Conservation (phyloP, 2,113 vertebrate genomes). For the Galbula dea region DNA sequence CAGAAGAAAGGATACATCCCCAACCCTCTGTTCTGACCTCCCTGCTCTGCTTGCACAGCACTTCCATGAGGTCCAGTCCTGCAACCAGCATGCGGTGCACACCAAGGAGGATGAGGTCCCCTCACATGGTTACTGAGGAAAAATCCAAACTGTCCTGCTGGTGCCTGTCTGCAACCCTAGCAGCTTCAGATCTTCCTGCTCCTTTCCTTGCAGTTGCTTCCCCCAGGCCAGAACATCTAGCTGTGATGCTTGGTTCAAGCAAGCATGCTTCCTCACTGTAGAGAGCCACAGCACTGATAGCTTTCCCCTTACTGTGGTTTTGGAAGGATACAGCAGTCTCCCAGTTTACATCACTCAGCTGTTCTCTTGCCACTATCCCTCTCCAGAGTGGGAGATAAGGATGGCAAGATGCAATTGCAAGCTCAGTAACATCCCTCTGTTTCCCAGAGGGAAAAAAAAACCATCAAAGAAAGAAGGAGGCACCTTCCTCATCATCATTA, state of each 20-base stretch:
- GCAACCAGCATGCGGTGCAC: accelerated
- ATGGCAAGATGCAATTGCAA: not conserved
- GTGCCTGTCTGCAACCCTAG: not conserved
- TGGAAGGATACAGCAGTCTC: not conserved
- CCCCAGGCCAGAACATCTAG: not conserved
- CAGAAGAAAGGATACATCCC: not conserved
- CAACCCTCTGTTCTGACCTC: not conserved
- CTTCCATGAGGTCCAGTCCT: not conserved
- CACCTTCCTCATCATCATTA: not conserved
- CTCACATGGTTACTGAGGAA: not conserved
- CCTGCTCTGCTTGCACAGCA: not conserved
- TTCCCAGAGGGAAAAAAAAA: not conserved
- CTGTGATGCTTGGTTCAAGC: not conserved
- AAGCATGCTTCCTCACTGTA: not conserved
- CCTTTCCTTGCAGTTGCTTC: not conserved
- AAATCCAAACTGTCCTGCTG: not conserved
- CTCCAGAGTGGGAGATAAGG: not conserved
- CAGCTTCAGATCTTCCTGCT: not conserved
- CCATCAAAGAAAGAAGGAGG: not conserved
- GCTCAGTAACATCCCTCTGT: not conserved
- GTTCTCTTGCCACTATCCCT: not conserved
- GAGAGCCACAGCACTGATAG: not conserved
- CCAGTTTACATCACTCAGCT: not conserved
- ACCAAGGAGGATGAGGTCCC: not conserved
- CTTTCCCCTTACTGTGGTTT: not conserved